Evolutionary conservation across 2,888 invertebrate species (phyloP).

Genomic region (Melanargia galathea): DNA sequence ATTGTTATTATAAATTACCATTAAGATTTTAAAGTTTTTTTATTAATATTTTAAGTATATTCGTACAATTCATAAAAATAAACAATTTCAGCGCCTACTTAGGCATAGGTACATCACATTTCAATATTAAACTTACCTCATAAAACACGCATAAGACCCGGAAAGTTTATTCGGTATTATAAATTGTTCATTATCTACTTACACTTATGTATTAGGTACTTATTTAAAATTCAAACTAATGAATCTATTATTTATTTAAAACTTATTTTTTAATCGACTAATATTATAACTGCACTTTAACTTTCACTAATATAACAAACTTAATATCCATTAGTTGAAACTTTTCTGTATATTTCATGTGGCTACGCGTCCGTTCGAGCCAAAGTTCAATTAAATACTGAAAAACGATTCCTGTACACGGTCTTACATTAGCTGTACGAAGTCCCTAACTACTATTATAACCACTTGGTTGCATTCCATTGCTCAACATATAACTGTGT

Average conservation of each 20-base stretch:
- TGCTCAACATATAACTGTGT: neutral
- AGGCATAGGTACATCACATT: no score
- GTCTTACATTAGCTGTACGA: neutral
- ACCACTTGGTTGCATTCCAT: neutral
- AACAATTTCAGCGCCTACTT: no score
- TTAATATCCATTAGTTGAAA: neutral
- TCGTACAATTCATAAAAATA: no score
- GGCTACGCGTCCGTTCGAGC: conserved; percentile 21
- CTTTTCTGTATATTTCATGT: conserved; percentile 9
- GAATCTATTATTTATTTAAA: neutral
- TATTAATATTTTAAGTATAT: no score
- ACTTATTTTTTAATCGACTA: neutral
- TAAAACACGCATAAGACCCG: neutral
- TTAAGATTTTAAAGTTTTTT: no score
- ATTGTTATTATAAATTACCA: no score
- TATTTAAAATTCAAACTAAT: neutral
- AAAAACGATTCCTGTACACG: conserved; percentile 18
- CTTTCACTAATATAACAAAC: neutral
- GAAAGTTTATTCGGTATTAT: neutral
- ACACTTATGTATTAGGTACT: no score
- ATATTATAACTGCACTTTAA: neutral
- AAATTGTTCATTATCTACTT: conserved; percentile 11
- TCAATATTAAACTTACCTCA: conserved; percentile 8
- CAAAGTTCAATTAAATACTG: conserved; percentile 28
- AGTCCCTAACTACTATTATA: neutral